phyloP scores from a whole-genome alignment of 2,113 vertebrate genomes.

The Nothoprocta perdicaria region DNA sequence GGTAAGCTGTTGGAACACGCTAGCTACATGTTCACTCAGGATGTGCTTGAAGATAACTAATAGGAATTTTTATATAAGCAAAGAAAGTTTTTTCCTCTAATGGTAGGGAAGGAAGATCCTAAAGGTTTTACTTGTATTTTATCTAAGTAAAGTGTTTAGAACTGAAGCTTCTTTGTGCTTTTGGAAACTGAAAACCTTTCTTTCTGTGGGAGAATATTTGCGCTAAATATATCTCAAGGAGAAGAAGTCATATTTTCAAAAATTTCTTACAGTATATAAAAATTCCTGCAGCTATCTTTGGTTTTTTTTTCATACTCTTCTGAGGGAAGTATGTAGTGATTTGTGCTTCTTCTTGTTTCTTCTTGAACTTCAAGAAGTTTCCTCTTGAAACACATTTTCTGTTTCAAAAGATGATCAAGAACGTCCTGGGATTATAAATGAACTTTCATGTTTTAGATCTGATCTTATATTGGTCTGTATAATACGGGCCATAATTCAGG shows the following conservation, averaged over 20 bases:
- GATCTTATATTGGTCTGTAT: not conserved
- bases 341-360: not conserved
- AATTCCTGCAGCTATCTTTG: not conserved
- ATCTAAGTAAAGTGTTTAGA: not conserved
- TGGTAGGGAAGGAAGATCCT: not conserved
- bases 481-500: not conserved
- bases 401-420: not conserved
- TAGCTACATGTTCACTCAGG: not conserved
- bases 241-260: accelerated
- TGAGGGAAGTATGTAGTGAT: not conserved
- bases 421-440: not conserved
- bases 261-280: not conserved
- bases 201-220: not conserved
- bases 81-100: not conserved
- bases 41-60: not conserved
- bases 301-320: not conserved
- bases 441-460: not conserved
- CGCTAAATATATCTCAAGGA: not conserved
- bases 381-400: not conserved
- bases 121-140: not conserved
- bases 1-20: not conserved
- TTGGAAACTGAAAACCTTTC: not conserved
- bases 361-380: not conserved
- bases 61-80: not conserved
- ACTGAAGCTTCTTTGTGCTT: not conserved